Base-by-base conservation (phyloP, 2,888 invertebrate species). In the Sthenelais limicola region DNA sequence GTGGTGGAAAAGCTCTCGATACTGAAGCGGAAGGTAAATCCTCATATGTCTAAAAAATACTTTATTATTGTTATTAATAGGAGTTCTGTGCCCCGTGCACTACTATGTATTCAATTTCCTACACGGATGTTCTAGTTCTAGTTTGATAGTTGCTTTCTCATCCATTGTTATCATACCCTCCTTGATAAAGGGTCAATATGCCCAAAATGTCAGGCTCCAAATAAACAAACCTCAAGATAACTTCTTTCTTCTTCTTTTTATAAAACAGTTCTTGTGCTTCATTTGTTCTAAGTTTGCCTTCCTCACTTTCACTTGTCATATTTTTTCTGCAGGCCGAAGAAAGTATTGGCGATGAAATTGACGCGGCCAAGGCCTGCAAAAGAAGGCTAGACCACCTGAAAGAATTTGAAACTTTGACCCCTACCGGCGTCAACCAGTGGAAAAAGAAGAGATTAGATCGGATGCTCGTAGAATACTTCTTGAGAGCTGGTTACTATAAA, bases 381-480 rank as follows among this genome's bases (percentile, higher is more conserved):
- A 91, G 95, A 79, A 92, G 98, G 68, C 89, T 98, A 58, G 96
- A 97, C 82, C 98, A 98, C 87, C 89, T 98, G 62, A 96, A 95
- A 85, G 94, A 94, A 77, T 83, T 81, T 49, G 86, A 86, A 26
- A 77, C 76, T 58, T 82, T 83, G 38, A 80, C 77, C 30, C 80
- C 78, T 30, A 77, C 92, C 91, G 81, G 91, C 15, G 76, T 80
- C 54, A 82, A 78, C 30, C 92, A 93, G 77, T 97, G 96, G 95
- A 92, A 93, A 75, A 91, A 94, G 77, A 93, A 94, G 77, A 92
- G 98, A 35, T 89, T 98, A 71, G 97, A 98, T 88, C 91, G 99
- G 69, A 95, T 99, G 94, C 90, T 99, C 68, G 95, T 98, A 18
- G 98, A 99, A 86, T 97, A 98, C 88, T 94, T 98, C 84, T 90